Evolutionary conservation across 1,140 invertebrate genomes (phyloP).

Genomic region (Pissodes strobi): DNA sequence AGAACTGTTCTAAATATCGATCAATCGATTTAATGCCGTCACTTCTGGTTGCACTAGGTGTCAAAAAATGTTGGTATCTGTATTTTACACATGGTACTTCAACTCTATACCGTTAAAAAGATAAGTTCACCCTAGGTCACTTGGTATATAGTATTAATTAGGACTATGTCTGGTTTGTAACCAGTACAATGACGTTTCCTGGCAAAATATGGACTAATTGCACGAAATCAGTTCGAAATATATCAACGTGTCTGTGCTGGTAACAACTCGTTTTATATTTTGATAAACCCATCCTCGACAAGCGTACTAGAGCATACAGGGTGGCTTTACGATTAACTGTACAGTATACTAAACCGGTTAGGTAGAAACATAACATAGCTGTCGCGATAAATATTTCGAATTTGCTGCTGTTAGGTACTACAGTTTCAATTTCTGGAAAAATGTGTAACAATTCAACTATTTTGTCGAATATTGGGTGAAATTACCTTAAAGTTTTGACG

Average conservation of each 20-base stretch:
- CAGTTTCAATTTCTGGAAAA: too few relatives aligned
- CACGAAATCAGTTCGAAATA: conserved; percentile 3
- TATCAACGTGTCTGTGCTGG: conserved; percentile 11
- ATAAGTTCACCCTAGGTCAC: neutral
- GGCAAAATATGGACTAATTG: neutral
- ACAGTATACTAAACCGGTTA: too few relatives aligned
- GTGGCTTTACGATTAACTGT: conserved; percentile 13
- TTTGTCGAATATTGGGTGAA: neutral
- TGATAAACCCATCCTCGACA: neutral
- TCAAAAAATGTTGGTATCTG: neutral
- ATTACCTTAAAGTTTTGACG: conserved; percentile 11
- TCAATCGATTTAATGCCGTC: too few relatives aligned
- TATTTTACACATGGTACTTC: neutral
- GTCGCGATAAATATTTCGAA: too few relatives aligned
- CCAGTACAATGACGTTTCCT: too few relatives aligned
- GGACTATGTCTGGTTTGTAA: too few relatives aligned
- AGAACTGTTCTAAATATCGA: too few relatives aligned
- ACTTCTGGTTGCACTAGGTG: too few relatives aligned
- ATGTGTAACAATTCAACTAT: neutral
- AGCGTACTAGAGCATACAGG: conserved; percentile 1
- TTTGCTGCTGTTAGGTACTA: too few relatives aligned
- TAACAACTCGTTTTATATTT: conserved; percentile 7
- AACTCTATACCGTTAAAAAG: neutral
- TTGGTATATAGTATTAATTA: too few relatives aligned
- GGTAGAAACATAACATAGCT: too few relatives aligned